phyloP scores from a whole-genome alignment of 2,888 invertebrate genomes.

The Epinotia brunnichana region DNA sequence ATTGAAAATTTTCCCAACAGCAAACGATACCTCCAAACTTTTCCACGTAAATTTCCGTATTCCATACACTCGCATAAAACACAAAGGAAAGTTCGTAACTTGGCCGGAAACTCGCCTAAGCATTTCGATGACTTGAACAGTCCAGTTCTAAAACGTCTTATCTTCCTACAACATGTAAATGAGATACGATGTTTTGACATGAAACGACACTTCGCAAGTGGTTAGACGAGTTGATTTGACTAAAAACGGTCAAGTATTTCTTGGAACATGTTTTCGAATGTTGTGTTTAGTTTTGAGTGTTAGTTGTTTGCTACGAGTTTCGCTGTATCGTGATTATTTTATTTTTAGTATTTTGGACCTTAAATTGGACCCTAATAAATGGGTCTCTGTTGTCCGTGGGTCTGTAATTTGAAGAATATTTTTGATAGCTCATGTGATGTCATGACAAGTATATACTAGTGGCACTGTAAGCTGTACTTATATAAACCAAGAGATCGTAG shows the following conservation, averaged over 20 bases:
- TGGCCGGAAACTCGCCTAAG: slow-evolving; percentile 28
- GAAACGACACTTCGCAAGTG: slow-evolving; percentile 2
- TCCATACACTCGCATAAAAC: slow-evolving; percentile 14
- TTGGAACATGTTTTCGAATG: slow-evolving; percentile 35
- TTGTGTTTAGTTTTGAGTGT: slow-evolving; percentile 9
- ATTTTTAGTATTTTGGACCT: background rate
- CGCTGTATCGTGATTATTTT: background rate
- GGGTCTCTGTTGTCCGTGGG: background rate
- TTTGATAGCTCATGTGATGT: too few species aligned
- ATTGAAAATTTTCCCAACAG: slow-evolving; percentile 23
- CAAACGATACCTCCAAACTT: slow-evolving; percentile 15
- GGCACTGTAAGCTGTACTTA: too few species aligned
- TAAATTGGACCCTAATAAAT: background rate
- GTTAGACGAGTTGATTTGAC: slow-evolving; percentile 35
- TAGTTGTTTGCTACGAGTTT: slow-evolving; percentile 8
- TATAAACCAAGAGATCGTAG: too few species aligned
- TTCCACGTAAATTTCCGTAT: slow-evolving; percentile 34
- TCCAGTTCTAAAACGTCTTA: background rate
- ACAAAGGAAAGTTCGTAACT: slow-evolving; percentile 40
- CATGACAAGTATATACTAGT: too few species aligned
- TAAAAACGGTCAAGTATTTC: slow-evolving; percentile 44
- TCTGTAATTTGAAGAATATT: background rate
- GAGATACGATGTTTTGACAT: background rate
- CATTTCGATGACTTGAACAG: slow-evolving; percentile 26
- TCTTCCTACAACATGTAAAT: background rate